Conservation (phyloP, 2,113 vertebrate genomes). For the Sorex araneus region DNA sequence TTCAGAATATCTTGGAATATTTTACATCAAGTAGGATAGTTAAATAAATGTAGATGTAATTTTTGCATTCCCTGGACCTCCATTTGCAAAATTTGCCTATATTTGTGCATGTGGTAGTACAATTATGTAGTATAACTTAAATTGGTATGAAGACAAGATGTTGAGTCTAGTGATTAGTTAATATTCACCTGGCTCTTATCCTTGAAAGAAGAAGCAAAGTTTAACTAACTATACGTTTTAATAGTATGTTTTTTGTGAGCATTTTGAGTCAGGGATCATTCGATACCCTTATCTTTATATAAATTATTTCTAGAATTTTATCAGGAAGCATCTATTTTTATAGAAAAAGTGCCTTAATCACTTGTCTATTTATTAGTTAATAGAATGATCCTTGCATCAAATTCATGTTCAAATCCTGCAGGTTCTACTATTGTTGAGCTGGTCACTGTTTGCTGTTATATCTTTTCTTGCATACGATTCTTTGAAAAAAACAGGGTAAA, state of each 20-base stretch:
- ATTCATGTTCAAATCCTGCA: neutral
- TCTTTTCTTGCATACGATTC: neutral
- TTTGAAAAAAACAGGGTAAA: neutral
- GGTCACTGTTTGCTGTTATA: neutral
- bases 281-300: fast-evolving
- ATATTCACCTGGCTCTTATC: neutral
- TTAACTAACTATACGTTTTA: neutral
- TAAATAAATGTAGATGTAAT: neutral
- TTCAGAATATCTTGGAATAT: neutral
- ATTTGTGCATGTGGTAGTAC: neutral
- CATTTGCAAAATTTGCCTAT: neutral
- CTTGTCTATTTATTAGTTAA: neutral
- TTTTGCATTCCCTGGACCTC: neutral
- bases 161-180: neutral
- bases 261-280: neutral
- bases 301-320: neutral
- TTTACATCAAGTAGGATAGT: neutral
- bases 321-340: neutral
- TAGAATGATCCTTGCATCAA: neutral
- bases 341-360: neutral
- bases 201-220: neutral
- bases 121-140: neutral
- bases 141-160: neutral
- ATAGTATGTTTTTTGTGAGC: neutral
- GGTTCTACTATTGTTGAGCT: neutral